These are phyloP conservation scores for Adelges cooleyi DNA, from an alignment of 1,140 invertebrate genomes.

Conservation along the genomic window DNA sequence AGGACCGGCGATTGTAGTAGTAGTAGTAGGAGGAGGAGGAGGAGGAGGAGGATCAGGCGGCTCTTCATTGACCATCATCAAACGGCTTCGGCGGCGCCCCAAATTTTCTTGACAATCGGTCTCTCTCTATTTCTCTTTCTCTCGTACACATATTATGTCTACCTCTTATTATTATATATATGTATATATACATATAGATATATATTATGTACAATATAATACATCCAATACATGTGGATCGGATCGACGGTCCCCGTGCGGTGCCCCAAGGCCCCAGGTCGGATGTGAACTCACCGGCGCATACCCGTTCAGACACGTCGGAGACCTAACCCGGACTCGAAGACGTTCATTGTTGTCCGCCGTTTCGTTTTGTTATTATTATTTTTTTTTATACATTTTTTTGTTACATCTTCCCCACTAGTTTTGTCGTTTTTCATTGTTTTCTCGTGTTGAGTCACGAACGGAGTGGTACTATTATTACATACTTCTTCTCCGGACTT, in stretches of 20 bases:
- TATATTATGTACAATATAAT: too few relatives aligned
- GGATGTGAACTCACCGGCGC: not conserved
- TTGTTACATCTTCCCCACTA: not conserved
- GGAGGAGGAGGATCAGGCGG: too few relatives aligned
- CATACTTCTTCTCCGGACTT: not conserved
- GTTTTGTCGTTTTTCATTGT: constrained; percentile 6
- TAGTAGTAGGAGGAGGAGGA: too few relatives aligned
- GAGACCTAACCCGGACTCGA: constrained; percentile 13
- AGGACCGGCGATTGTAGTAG: too few relatives aligned
- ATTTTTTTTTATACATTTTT: constrained; percentile 14
- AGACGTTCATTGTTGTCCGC: constrained; percentile 22
- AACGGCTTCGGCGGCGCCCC: constrained; percentile 3
- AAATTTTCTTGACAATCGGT: not conserved
- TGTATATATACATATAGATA: too few relatives aligned
- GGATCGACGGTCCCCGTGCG: not conserved
- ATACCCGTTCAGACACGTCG: constrained; percentile 24
- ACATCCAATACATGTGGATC: too few relatives aligned
- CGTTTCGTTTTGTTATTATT: constrained; percentile 1
- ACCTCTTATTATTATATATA: not conserved
- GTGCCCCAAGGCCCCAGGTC: constrained; percentile 4
- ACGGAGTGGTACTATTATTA: not conserved
- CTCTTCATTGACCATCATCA: not conserved
- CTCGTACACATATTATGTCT: too few relatives aligned
- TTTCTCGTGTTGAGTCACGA: constrained; percentile 18
- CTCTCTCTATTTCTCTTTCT: not conserved